Conservation (phyloP, 2,888 invertebrate genomes). For the Stenotaenia linearis region DNA sequence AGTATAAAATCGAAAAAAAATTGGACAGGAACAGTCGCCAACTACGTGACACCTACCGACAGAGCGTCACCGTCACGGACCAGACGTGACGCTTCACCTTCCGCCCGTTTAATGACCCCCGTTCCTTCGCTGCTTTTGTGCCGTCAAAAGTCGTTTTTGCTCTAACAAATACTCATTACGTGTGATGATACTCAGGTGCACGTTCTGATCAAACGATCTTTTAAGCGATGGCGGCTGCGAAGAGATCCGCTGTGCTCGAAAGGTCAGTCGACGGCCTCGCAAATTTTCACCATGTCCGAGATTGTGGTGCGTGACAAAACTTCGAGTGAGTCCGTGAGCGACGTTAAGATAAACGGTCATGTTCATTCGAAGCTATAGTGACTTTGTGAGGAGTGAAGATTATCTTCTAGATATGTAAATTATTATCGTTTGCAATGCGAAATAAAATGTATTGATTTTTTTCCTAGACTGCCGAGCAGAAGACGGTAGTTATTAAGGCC, state of each 20-base stretch:
- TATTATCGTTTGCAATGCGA: too few relatives aligned
- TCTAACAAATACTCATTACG: neutral
- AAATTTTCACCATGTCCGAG: neutral
- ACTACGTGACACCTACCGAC: neutral
- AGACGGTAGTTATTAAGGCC: too few relatives aligned
- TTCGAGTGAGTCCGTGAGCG: too few relatives aligned
- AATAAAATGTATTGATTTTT: too few relatives aligned
- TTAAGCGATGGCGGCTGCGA: neutral
- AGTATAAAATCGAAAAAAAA: neutral
- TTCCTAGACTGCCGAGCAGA: too few relatives aligned
- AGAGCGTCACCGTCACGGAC: conserved; percentile 15
- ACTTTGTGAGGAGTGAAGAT: too few relatives aligned
- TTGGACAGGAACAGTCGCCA: conserved; percentile 21
- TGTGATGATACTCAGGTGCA: conserved; percentile 17
- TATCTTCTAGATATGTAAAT: too few relatives aligned
- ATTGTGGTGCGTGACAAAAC: neutral
- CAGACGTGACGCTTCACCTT: neutral
- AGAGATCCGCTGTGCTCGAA: neutral
- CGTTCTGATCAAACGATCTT: conserved; percentile 12
- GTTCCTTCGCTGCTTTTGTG: neutral
- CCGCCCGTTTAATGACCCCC: neutral
- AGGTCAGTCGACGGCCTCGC: neutral
- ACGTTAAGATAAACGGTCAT: too few relatives aligned
- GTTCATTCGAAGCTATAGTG: too few relatives aligned
- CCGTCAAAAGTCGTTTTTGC: neutral